A percentile compares a stretch with the other conserved stretches of the same genome.
These are phyloP conservation scores for Serranus cabrilla DNA, from an alignment of 2,797 vertebrate genomes.

Conservation along the genomic window DNA sequence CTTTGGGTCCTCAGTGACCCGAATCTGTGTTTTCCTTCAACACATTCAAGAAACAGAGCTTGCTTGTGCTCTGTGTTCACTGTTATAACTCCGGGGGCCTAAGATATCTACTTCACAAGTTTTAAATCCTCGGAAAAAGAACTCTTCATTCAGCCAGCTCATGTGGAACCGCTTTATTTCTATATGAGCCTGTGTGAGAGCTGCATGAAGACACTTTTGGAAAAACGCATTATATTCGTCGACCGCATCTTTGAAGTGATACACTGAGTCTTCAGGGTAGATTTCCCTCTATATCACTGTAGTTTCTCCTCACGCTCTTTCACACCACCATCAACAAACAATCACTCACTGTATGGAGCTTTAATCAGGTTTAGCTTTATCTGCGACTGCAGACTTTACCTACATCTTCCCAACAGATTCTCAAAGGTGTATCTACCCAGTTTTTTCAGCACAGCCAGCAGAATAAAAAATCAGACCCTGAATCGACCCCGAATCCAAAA, in stretches of 20 bases:
- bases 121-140: slow-evolving; percentile 24
- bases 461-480: neutral
- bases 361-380: no score
- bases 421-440: neutral
- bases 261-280: slow-evolving; percentile 22
- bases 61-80: slow-evolving; percentile 49
- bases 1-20: slow-evolving; percentile 63
- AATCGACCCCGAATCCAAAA: neutral
- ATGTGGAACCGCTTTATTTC: slow-evolving; percentile 21
- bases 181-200: neutral
- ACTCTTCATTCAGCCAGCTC: slow-evolving; percentile 21
- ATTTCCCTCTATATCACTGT: slow-evolving; percentile 15
- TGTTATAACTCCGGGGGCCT: slow-evolving; percentile 19
- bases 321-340: no score
- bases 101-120: slow-evolving; percentile 34
- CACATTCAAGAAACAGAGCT: slow-evolving; percentile 54
- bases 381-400: neutral
- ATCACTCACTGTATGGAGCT: neutral
- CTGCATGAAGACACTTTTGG: neutral
- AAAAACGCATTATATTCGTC: slow-evolving; percentile 1
- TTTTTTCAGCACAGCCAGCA: neutral
- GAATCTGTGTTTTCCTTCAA: slow-evolving; percentile 41
- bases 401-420: neutral
- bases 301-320: neutral
- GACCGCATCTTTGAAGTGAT: slow-evolving; percentile 46